Percentiles rank a stretch among this genome's conserved stretches.
phyloP scores from a whole-genome alignment of 2,888 invertebrate genomes.

The Hyposoter didymator region DNA sequence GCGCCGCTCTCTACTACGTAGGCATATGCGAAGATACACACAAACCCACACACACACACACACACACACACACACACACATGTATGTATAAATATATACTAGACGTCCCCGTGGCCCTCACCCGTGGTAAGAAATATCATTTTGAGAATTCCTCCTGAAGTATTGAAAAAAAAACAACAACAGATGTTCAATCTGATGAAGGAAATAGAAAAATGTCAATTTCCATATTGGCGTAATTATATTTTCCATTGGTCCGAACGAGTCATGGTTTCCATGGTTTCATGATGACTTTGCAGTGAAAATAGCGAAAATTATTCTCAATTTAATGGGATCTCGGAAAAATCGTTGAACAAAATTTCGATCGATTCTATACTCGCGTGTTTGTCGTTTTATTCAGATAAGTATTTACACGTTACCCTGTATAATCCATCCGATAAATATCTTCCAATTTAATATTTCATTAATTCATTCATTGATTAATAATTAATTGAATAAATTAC shows the following conservation, averaged over 20 bases:
- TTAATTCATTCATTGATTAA: no score
- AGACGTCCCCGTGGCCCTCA: background rate
- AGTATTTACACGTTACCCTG: background rate
- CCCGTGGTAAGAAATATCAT: no score
- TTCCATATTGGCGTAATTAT: background rate
- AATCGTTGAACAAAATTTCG: background rate
- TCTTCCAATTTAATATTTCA: no score
- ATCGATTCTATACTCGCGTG: background rate
- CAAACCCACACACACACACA: background rate
- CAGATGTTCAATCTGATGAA: no score
- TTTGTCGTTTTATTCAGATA: background rate
- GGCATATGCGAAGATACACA: conserved; percentile 1
- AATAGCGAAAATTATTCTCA: background rate
- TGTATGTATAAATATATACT: background rate
- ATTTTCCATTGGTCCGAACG: background rate
- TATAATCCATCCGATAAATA: background rate
- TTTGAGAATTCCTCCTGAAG: no score
- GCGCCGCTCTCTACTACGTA: conserved; percentile 11
- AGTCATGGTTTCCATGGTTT: background rate
- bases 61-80: background rate
- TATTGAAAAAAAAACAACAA: no score
- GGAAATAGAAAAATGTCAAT: background rate
- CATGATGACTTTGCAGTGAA: background rate
- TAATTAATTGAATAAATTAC: no score
- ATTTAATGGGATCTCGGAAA: background rate